Base-by-base conservation (phyloP, 1,140 invertebrate genomes). In the Zeugodacus cucurbitae region DNA sequence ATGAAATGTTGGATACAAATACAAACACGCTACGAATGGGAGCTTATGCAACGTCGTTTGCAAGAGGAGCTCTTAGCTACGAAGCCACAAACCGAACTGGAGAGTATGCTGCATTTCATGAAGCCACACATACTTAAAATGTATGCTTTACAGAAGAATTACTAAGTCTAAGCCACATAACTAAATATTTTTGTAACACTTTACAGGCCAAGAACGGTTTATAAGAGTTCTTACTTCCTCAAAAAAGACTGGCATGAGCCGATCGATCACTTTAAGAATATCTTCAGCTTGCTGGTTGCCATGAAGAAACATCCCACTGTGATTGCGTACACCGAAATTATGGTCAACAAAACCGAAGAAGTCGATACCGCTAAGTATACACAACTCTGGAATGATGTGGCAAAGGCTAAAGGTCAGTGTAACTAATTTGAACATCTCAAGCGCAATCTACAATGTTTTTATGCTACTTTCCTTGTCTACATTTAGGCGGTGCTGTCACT, bases 1-100 rank as follows among this genome's bases (percentile, higher is more conserved):
- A 92, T 93, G 89, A 93, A 93, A 86, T 86, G 22, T 10, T 93
- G 92, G 92, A 64, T 93, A 4, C 89, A 88, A 17, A 82, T 93
- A 17, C 62, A 74, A 37, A 91, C 89, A 0, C 91, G 91, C 88
- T 92, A 89, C 86, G 92, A 93, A 54, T 93, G 91, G 91, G 90
- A 92, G 87, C 8, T 91, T 3, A 67, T 29, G n/a, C 58, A 87
- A 48, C 44, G 41, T 4, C 41, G 44, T 2, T 37, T 57, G 29
- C 5, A 70, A 17, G 14, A 26, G n/a, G 41, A 82, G 8, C 1
- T n/a, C 1, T 29, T 22, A 48, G 32, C n/a, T 2, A 87, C 32
- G 29, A 82, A 58, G 67, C 32, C 29, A 29, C 22, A 88, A 57
- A 85, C 54, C 22, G 74, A 89, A 17, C 59, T 89, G 14, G 87